These are phyloP conservation scores for Cheilosia scutellata DNA, from an alignment of 2,888 invertebrate species.

Conservation along the genomic window DNA sequence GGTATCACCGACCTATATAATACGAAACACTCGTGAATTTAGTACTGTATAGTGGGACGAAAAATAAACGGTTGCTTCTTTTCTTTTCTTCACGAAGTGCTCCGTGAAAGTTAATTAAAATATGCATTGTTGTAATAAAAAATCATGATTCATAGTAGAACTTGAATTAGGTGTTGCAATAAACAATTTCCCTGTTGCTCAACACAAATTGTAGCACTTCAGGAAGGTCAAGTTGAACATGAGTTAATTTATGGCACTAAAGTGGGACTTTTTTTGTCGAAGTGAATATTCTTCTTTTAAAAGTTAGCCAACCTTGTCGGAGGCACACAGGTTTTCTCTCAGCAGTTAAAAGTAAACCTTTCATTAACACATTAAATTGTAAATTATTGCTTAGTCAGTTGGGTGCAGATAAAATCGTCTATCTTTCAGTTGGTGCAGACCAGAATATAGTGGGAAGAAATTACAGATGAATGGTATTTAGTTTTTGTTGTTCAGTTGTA, in stretches of 20 bases:
- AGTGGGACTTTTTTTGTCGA: constrained; percentile 31
- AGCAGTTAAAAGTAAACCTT: constrained; percentile 43
- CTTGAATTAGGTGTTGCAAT: not conserved
- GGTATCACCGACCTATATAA: constrained; percentile 8
- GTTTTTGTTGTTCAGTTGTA: not conserved
- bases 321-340: constrained; percentile 13
- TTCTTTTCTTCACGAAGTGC: not conserved
- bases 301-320: constrained; percentile 59
- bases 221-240: not conserved
- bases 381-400: constrained; percentile 56
- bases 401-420: constrained; percentile 41
- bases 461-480: constrained; percentile 13
- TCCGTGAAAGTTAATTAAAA: not conserved
- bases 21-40: too few species aligned
- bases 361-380: constrained; percentile 63
- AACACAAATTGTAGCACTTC: not conserved
- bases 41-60: not conserved
- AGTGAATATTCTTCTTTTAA: not conserved
- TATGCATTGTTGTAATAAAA: not conserved
- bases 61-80: not conserved
- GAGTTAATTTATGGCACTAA: constrained; percentile 41
- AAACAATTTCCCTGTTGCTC: not conserved
- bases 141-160: not conserved
- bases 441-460: constrained; percentile 31
- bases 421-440: constrained; percentile 21